These are phyloP conservation scores for Ceuthmochares aereus DNA, from an alignment of 2,113 vertebrate species.

Conservation along the genomic window DNA sequence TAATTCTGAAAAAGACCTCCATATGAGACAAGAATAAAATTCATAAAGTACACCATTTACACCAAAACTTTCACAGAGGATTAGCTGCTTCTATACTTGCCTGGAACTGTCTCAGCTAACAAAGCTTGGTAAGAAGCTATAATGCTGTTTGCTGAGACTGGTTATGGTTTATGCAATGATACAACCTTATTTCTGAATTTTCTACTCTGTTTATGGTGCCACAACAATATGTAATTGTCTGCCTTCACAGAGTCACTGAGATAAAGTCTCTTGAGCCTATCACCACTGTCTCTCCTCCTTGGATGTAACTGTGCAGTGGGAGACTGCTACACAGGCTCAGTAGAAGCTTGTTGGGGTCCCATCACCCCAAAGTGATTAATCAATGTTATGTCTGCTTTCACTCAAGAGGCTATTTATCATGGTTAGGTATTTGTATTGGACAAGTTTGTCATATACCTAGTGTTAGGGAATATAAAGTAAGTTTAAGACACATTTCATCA, in stretches of 20 bases:
- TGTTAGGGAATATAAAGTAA: background rate
- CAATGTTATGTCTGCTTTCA: background rate
- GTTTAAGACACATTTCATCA: background rate
- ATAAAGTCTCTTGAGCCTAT: background rate
- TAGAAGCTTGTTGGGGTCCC: background rate
- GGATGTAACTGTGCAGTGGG: background rate
- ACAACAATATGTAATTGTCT: background rate
- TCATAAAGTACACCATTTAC: background rate
- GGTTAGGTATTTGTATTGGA: background rate
- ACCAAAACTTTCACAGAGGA: background rate
- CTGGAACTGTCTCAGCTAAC: background rate
- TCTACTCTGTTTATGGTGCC: background rate
- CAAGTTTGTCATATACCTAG: background rate
- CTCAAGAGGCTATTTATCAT: background rate
- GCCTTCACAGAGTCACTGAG: background rate
- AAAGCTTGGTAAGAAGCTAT: background rate
- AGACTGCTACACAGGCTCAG: background rate
- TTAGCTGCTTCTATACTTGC: background rate
- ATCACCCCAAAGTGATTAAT: background rate
- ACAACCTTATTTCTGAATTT: background rate
- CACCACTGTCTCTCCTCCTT: background rate
- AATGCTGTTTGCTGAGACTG: background rate
- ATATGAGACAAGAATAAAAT: background rate
- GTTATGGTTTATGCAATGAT: background rate
- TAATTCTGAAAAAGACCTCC: constrained; percentile 24